phyloP scores from a whole-genome alignment of 2,797 vertebrate genomes.

The Platyrinchus mystaceus region DNA sequence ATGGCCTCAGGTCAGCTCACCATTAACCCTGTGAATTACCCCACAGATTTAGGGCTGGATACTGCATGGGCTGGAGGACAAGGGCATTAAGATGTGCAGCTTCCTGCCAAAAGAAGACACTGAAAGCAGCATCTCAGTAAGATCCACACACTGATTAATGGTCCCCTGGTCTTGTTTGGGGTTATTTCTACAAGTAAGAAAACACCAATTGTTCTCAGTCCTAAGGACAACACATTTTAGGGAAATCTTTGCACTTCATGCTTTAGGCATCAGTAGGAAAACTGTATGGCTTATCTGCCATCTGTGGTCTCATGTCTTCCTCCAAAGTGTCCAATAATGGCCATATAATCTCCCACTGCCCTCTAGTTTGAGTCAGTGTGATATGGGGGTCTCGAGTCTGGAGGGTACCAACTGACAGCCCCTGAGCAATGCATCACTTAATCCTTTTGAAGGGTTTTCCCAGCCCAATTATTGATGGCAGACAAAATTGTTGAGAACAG shows the following conservation, averaged over 20 bases:
- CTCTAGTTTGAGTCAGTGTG: not conserved
- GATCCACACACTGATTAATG: not conserved
- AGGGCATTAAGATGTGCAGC: rapidly evolving
- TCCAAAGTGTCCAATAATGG: not conserved
- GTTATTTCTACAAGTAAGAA: not conserved
- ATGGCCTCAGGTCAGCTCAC: not conserved
- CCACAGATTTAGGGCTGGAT: not conserved
- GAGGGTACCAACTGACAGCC: not conserved
- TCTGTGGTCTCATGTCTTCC: not conserved
- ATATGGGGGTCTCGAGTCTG: not conserved
- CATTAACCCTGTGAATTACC: not conserved
- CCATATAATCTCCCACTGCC: not conserved
- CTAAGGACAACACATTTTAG: not conserved
- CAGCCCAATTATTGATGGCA: not conserved
- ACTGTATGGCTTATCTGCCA: not conserved
- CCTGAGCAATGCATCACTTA: not conserved
- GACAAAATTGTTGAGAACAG: not conserved
- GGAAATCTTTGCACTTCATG: not conserved
- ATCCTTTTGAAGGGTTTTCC: not conserved
- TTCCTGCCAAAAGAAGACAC: not conserved
- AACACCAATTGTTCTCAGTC: not conserved
- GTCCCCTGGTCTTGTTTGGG: not conserved
- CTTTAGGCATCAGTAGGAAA: not conserved
- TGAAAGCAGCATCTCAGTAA: not conserved
- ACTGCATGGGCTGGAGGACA: not conserved